Conservation (phyloP, 2,888 invertebrate species). For the Apamea crenata region DNA sequence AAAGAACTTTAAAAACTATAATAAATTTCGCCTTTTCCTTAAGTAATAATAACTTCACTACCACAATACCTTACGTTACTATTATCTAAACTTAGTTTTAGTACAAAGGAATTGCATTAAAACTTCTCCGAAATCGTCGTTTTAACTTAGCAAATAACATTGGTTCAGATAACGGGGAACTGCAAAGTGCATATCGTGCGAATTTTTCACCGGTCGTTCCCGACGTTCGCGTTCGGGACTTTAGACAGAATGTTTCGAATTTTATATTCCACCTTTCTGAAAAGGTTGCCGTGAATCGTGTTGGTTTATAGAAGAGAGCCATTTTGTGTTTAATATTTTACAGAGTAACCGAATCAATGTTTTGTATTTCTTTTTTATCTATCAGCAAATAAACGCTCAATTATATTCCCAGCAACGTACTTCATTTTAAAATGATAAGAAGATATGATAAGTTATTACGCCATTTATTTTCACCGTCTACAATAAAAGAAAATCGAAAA, state of each 20-base stretch:
- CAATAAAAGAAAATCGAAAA: slow-evolving; percentile 39
- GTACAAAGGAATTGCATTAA: slow-evolving; percentile 50
- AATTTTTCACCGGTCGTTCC: slow-evolving; percentile 43
- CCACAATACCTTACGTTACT: slow-evolving; percentile 1
- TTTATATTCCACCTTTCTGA: slow-evolving; percentile 19
- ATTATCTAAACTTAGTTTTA: slow-evolving; percentile 25
- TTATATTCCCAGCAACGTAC: neutral
- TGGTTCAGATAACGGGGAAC: slow-evolving; percentile 48
- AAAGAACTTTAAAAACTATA: neutral
- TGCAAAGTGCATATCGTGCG: slow-evolving; percentile 43
- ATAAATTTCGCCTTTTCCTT: slow-evolving; percentile 13
- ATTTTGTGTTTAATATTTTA: slow-evolving; percentile 27
- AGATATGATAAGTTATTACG: slow-evolving; percentile 8
- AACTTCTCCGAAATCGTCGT: slow-evolving; percentile 46
- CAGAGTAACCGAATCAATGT: neutral
- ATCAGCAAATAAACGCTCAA: no score
- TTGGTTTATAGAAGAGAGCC: slow-evolving; percentile 14
- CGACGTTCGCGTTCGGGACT: slow-evolving; percentile 3
- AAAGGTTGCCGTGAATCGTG: slow-evolving; percentile 18
- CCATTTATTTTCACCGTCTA: slow-evolving; percentile 13
- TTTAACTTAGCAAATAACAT: slow-evolving; percentile 56
- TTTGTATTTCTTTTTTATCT: no score
- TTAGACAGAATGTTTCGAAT: slow-evolving; percentile 36
- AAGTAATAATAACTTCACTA: slow-evolving; percentile 2
- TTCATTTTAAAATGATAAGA: neutral